Evolutionary conservation across 1,140 invertebrate genomes (phyloP), one percentile per base, ranked within the genome.

Genomic region (Lordiphosa clarofinis): DNA sequence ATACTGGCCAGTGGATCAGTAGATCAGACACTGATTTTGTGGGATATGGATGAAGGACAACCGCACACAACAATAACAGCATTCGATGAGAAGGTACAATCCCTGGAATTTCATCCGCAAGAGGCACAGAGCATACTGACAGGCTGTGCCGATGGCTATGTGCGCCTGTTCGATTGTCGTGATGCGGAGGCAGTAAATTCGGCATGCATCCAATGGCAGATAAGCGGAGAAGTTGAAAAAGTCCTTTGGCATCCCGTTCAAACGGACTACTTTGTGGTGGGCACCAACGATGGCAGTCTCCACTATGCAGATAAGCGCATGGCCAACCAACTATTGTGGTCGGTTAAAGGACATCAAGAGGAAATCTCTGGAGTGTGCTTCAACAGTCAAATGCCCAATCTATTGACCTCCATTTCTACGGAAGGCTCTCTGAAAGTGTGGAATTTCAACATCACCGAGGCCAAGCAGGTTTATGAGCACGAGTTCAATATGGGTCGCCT

Each of bases 1-100:
- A 92, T 98, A 37, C 87, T 99, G 64, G 96, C 97, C 0, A 98
- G 96, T 90, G 96, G 93, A 2, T 98, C 96, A 5, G 97, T 95
- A 0, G 98, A 99, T 89, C 91, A 92, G 70, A 95, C 95, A 4
- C 93, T 97, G 15, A 90, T 96, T n/a, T 87, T 99, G 3, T 99
- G 98, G 98, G 97, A 99, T 90, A 90, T 99, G 74, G 94, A 96
- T 69, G 92, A 92, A 67, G 92, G 93, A 7, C 91, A 91, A 65
- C 93, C 95, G 1, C 93, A 93, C 12, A 94, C 93, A 0, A 94
- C 92, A 58, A 90, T 98, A 7, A 91, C 90, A 28, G 91, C 91
- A 33, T 97, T 97, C 82, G 89, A 92, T 43, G 95, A 97, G 76
- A 96, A 97, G 88, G 93, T 95, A 0, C 97, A 99, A 88, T 91